Base-by-base conservation (phyloP, 2,888 invertebrate genomes). In the Lydus trimaculatus region DNA sequence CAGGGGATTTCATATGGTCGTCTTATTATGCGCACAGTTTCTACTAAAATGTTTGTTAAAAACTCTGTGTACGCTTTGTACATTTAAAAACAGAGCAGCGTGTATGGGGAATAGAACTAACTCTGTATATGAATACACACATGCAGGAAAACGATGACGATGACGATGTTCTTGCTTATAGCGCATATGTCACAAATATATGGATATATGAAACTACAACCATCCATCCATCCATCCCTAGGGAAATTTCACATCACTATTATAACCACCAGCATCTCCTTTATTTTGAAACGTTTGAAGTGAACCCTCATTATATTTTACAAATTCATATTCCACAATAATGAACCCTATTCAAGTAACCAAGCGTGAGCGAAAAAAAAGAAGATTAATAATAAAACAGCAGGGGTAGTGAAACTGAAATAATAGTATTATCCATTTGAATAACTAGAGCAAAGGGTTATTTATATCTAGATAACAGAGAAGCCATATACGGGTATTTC, bases 131-230 rank as follows among this genome's bases (percentile, higher is more conserved):
- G 17, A 13, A 15, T 39, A n/a, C 33, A 36, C 11, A 43, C 17
- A 36, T 17, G 11, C 5, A 43, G 1, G 17, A 43, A 43, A 43
- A 43, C n/a, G 33, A 25, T 23, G 60, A 28, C 28, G 4, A 28
- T n/a, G n/a, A 23, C 61, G 61, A n/a, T 36, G 69, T 64, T 56
- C 56, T 25, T 56, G 56, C 9, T 56, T 61, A 65, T 61, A 61
- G 70, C 70, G 70, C 70, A 70, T 64, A 70, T 70, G 70, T 70
- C 70, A 66, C 61, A 65, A 66, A 58, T n/a, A 58, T 31, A n/a
- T 58, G 20, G 4, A 59, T 23, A 7, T 59, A 20, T 7, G 5
- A 20, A 48, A 48, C 48, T 48, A 20, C 17, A 60, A 28, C 28
- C 28, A 31, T 23, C 31, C 31, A 15, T n/a, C 58, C 20, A 28